Conservation (phyloP, 1,140 invertebrate species). For the Drosophila santomea region DNA sequence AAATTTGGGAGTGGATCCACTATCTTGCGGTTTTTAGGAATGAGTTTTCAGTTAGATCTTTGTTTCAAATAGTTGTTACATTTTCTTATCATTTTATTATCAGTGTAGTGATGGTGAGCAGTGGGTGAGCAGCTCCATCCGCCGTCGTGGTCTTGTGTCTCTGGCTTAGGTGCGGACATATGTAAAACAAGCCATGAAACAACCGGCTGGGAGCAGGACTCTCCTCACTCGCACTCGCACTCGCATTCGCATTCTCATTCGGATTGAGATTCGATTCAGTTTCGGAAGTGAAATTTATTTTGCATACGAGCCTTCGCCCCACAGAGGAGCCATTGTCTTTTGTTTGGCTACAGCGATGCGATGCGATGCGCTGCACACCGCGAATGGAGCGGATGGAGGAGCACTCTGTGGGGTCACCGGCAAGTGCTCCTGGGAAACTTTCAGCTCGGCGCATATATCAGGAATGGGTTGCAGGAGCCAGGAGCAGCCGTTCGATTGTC, state of each 20-base stretch:
- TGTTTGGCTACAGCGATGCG: constrained; percentile 5
- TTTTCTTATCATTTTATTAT: background rate
- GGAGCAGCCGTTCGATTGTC: constrained; percentile 60
- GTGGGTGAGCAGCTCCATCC: constrained; percentile 55
- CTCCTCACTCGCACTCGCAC: background rate
- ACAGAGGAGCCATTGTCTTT: constrained; percentile 62
- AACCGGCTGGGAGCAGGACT: constrained; percentile 48
- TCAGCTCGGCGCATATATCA: constrained; percentile 74
- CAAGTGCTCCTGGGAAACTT: constrained; percentile 84
- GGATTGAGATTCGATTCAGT: constrained; percentile 62
- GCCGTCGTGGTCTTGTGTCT: constrained; percentile 33
- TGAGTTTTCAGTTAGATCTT: too few species aligned
- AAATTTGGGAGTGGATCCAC: too few species aligned
- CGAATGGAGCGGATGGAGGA: background rate
- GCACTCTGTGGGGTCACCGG: constrained; percentile 51
- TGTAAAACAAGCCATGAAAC: constrained; percentile 80
- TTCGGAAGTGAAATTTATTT: constrained; percentile 84
- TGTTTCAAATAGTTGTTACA: too few species aligned
- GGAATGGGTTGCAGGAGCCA: constrained; percentile 35
- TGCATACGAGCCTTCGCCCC: constrained; percentile 65
- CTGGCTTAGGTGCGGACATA: constrained; percentile 80
- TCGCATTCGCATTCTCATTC: constrained; percentile 14
- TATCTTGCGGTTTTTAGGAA: too few species aligned
- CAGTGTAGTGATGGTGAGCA: constrained; percentile 16
- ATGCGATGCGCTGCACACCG: background rate